Base-by-base conservation (phyloP, 92 coral and sea anemone genomes). In the Bergia puertoricense region DNA sequence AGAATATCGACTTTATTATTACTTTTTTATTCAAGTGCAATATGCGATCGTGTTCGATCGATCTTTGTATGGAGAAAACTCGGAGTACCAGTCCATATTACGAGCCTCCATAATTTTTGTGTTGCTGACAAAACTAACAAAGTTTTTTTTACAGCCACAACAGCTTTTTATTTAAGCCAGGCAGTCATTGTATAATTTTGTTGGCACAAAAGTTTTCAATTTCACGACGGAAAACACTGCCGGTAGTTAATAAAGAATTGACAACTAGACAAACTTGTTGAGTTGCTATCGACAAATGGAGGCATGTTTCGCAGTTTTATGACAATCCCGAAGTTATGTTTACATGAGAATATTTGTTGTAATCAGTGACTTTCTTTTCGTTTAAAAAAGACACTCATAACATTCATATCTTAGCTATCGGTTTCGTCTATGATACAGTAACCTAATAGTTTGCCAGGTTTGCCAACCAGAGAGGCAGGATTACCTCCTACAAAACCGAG, bases 401-500 rank as follows among this genome's bases (percentile, higher is more conserved):
- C 0, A 62, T 18, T 62, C 20, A 22, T 62, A 62, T 62, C 30
- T 62, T 62, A 3, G 30, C 1, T 62, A 62, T 62, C 69, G 20
- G 8, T 18, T 22, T 62, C 69, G 16, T 2, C 69, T 18, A 14
- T 62, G 30, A 2, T 18, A 62, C n/a, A 62, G 69, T 22, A 62
- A 22, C 69, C 69, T 62, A 62, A 16, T 62, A 23, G 8, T 23
- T 62, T 54, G 57, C 50, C 2, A 16, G 54, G 30, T 30, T 30
- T 48, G 54, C 54, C 54, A 62, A 20, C 68, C 68, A 62, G 10
- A 20, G 68, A 16, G 14, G 42, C 48, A 79, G 82, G 82, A 39
- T 44, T 80, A 72, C 68, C 38, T 80, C 85, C 85, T 16, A 18
- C 44, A 80, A 51, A 23, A 80, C 69, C 40, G 23, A 40, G 65